A percentile compares a stretch with the other conserved stretches of the same genome.
Conservation (phyloP, 2,797 vertebrate genomes). For the Prionace glauca region DNA sequence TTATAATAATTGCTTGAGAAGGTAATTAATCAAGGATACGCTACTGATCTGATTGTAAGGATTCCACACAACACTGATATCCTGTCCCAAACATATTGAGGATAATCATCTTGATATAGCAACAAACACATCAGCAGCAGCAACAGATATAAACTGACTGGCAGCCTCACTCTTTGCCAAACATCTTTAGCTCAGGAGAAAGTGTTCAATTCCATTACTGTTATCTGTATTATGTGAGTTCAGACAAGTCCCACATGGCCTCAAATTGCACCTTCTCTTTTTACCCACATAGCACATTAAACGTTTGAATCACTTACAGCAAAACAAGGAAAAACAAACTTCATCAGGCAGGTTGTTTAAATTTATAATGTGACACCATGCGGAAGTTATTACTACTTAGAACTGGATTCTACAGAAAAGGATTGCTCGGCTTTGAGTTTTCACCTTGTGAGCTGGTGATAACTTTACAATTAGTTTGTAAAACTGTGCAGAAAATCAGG, state of each 20-base stretch:
- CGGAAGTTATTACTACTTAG: not conserved
- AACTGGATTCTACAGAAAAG: no score
- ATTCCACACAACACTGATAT: not conserved
- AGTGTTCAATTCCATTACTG: not conserved
- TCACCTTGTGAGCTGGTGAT: not conserved
- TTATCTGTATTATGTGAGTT: not conserved
- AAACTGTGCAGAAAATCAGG: not conserved
- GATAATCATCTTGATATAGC: not conserved
- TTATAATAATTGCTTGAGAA: not conserved
- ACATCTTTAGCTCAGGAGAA: not conserved
- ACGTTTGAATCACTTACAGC: not conserved
- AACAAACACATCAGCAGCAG: not conserved
- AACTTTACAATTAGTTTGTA: not conserved
- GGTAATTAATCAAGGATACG: not conserved
- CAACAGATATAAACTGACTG: not conserved
- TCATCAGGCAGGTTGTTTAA: not conserved
- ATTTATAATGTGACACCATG: not conserved
- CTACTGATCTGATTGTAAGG: not conserved
- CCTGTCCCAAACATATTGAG: not conserved
- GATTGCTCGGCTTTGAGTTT: not conserved
- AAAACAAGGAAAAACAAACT: not conserved
- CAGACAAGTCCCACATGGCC: conserved; percentile 5
- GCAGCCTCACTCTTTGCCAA: not conserved
- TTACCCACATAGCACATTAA: not conserved
- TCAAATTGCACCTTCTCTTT: not conserved